Evolutionary conservation across 2,113 vertebrate genomes (phyloP).

Genomic region (Triplophysa dalaica): DNA sequence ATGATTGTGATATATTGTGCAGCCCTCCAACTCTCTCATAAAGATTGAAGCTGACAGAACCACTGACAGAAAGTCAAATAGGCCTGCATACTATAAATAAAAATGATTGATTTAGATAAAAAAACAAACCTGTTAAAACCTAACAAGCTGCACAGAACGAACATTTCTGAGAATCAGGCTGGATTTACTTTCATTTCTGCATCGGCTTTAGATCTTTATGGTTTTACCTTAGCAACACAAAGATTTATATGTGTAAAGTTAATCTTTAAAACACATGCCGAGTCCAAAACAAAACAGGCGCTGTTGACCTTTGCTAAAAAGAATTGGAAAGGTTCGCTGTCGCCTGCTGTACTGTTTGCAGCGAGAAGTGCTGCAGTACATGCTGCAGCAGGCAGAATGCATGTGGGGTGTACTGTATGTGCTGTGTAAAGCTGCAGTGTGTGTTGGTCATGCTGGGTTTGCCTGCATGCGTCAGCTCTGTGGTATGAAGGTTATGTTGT

Average conservation of each 20-base stretch:
- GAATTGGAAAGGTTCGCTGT: neutral
- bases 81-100: no score
- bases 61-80: no score
- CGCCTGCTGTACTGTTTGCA: neutral
- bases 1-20: no score
- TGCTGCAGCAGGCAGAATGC: conserved; percentile 19
- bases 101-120: neutral
- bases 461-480: conserved; percentile 63
- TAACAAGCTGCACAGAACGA: neutral
- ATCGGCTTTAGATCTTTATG: neutral
- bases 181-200: conserved; percentile 14
- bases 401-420: neutral
- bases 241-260: neutral
- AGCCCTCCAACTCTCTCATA: no score
- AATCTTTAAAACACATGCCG: neutral
- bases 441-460: conserved; percentile 50
- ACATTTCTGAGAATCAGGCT: neutral
- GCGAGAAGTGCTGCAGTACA: conserved; percentile 33
- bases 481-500: conserved; percentile 66
- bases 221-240: conserved; percentile 35
- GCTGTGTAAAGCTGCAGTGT: conserved; percentile 35
- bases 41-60: no score
- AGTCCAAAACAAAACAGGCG: neutral
- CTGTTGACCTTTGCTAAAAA: neutral
- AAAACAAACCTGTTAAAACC: neutral